phyloP scores from a whole-genome alignment of 2,888 invertebrate species.

The Beris chalybata region DNA sequence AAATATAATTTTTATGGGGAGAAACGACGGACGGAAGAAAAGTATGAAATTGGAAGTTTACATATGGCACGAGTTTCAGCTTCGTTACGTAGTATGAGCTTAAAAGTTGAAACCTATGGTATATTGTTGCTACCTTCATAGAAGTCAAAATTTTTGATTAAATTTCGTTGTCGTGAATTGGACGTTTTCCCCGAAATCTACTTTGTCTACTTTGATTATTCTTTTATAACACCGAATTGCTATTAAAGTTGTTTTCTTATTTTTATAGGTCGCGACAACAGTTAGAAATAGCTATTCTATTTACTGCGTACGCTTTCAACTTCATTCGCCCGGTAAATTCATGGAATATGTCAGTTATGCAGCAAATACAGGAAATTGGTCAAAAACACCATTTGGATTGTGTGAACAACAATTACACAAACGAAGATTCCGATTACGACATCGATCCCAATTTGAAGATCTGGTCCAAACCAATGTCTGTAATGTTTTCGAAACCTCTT shows the following conservation, averaged over 20 bases:
- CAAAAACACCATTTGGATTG: constrained; percentile 43
- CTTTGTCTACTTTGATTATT: too few species aligned
- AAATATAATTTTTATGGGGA: too few species aligned
- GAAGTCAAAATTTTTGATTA: too few species aligned
- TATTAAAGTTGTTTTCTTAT: neutral
- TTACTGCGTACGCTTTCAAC: constrained; percentile 49
- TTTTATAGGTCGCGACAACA: constrained; percentile 38
- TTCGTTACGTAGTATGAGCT: too few species aligned
- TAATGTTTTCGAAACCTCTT: neutral
- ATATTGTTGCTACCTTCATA: too few species aligned
- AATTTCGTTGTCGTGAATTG: too few species aligned
- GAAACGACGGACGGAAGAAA: too few species aligned
- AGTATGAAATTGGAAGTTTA: too few species aligned
- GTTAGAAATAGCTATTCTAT: constrained; percentile 48
- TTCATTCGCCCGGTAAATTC: constrained; percentile 49
- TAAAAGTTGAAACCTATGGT: too few species aligned
- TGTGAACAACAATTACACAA: constrained; percentile 43
- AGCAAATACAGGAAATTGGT: constrained; percentile 46
- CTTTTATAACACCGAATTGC: too few species aligned
- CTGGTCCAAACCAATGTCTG: constrained; percentile 41
- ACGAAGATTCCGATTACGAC: constrained; percentile 45
- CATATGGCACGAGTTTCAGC: too few species aligned
- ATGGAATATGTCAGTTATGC: constrained; percentile 49
- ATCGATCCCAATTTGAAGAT: constrained; percentile 47
- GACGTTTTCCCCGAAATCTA: too few species aligned